phyloP scores from a whole-genome alignment of 2,888 invertebrate genomes.

The Hypercompe scribonia region DNA sequence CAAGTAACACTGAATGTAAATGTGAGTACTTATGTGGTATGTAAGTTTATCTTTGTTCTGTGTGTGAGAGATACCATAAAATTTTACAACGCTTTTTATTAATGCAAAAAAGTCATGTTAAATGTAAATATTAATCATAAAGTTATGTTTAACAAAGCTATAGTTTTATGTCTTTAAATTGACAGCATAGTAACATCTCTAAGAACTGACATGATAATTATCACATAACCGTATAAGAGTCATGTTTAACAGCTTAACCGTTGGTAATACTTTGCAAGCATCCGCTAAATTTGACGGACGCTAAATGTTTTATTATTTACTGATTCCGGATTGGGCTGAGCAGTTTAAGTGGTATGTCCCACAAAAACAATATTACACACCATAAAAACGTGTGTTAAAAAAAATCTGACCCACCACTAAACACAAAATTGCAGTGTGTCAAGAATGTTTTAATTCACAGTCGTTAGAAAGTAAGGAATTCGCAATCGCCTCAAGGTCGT shows the following conservation, averaged over 20 bases:
- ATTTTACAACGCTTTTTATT: not conserved
- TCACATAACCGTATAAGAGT: slow-evolving; percentile 69
- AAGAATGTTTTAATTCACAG: slow-evolving; percentile 43
- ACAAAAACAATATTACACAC: slow-evolving; percentile 33
- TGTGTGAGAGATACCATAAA: not conserved
- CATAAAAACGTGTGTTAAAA: slow-evolving; percentile 28
- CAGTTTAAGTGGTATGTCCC: slow-evolving; percentile 12
- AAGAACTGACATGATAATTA: slow-evolving; percentile 56
- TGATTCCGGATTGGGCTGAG: slow-evolving; percentile 65
- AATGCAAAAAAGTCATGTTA: slow-evolving; percentile 6
- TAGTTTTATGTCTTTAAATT: slow-evolving; percentile 18
- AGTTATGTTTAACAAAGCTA: slow-evolving; percentile 11
- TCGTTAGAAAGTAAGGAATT: slow-evolving; percentile 35
- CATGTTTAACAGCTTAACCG: slow-evolving; percentile 72
- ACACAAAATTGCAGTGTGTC: slow-evolving; percentile 32
- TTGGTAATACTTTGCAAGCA: slow-evolving; percentile 68
- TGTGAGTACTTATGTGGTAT: not conserved
- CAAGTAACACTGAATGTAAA: not conserved
- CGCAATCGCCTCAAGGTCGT: slow-evolving; percentile 45
- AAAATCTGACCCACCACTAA: slow-evolving; percentile 30
- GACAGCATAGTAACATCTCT: slow-evolving; percentile 30
- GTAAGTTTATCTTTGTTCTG: not conserved
- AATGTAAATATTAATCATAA: not conserved
- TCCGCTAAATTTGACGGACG: slow-evolving; percentile 70
- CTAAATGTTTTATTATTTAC: slow-evolving; percentile 68